A percentile compares a stretch with the other conserved stretches of the same genome.
These are phyloP conservation scores for Cynoglossus semilaevis DNA, from an alignment of 2,113 vertebrate species.

Conservation along the genomic window DNA sequence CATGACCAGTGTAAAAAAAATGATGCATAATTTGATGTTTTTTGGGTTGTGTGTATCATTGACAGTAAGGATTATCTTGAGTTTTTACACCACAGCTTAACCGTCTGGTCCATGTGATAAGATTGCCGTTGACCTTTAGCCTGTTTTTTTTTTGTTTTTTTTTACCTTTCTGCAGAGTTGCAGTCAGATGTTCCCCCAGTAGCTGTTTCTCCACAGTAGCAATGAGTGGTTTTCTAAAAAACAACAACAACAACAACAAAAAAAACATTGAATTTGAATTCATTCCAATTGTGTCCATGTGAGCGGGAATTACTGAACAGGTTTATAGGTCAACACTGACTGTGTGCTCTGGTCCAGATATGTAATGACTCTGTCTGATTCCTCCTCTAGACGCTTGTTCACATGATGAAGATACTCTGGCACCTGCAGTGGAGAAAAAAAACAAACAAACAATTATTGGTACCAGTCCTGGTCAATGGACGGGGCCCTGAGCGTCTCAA, in stretches of 20 bases:
- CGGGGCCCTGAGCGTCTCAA: too few species aligned
- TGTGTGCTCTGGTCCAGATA: constrained; percentile 99
- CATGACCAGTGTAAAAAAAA: too few species aligned
- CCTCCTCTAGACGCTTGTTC: constrained; percentile 96
- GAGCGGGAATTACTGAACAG: too few species aligned
- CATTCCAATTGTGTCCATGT: neutral
- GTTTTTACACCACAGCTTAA: too few species aligned
- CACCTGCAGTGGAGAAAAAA: constrained; percentile 73
- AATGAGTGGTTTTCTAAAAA: constrained; percentile 91
- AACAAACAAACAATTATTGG: neutral
- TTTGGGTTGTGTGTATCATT: too few species aligned
- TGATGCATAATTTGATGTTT: too few species aligned
- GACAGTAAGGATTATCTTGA: too few species aligned
- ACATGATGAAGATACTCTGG: constrained; percentile 99
- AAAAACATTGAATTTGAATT: neutral
- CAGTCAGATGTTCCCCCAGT: constrained; percentile 96
- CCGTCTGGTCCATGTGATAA: too few species aligned
- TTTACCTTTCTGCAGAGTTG: constrained; percentile 97
- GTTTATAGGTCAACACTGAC: constrained; percentile 76
- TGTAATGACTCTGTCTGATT: constrained; percentile 96
- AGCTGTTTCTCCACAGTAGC: constrained; percentile 97
- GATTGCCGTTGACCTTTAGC: too few species aligned
- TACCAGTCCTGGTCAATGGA: neutral
- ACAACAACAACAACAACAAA: neutral
- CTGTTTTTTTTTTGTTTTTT: too few species aligned